A percentile compares a stretch with the other conserved stretches of the same genome.
These are phyloP conservation scores for Meandrina meandrites DNA, from an alignment of 92 coral and sea anemone species.

Conservation along the genomic window DNA sequence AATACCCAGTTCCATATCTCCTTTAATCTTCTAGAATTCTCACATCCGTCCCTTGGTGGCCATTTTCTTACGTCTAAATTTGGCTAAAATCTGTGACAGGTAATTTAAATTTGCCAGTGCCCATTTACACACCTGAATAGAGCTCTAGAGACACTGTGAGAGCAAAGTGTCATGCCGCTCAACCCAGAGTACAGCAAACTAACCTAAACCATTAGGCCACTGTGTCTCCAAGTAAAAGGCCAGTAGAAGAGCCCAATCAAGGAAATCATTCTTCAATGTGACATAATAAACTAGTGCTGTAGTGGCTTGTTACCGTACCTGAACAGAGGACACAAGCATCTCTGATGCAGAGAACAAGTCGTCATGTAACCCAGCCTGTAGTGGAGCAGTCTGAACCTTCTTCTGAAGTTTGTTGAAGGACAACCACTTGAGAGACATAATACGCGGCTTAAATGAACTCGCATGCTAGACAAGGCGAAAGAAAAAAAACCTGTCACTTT, in stretches of 20 bases:
- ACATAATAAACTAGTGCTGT: background rate
- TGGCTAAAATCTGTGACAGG: too few species aligned
- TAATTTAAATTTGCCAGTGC: too few species aligned
- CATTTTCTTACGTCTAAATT: too few species aligned
- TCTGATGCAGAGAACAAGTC: constrained; percentile 82
- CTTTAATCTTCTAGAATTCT: too few species aligned
- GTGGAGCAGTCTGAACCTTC: constrained; percentile 59
- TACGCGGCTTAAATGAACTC: constrained; percentile 86
- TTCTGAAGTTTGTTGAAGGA: constrained; percentile 82
- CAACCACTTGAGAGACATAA: constrained; percentile 91
- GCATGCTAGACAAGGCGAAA: constrained; percentile 62
- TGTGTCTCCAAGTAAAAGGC: too few species aligned
- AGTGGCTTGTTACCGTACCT: constrained; percentile 50
- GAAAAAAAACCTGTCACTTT: background rate
- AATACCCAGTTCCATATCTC: too few species aligned
- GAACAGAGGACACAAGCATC: constrained; percentile 75
- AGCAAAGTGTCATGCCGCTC: too few species aligned
- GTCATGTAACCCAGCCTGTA: constrained; percentile 50
- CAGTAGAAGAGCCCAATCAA: background rate
- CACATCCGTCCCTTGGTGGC: too few species aligned
- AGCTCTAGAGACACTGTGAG: too few species aligned
- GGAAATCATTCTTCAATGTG: background rate
- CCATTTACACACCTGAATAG: too few species aligned
- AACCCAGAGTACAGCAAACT: too few species aligned
- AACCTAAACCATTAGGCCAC: too few species aligned